Percentiles rank a stretch among this genome's conserved stretches.
These are phyloP conservation scores for Limosa lapponica DNA, from an alignment of 2,797 vertebrate genomes.

Conservation along the genomic window DNA sequence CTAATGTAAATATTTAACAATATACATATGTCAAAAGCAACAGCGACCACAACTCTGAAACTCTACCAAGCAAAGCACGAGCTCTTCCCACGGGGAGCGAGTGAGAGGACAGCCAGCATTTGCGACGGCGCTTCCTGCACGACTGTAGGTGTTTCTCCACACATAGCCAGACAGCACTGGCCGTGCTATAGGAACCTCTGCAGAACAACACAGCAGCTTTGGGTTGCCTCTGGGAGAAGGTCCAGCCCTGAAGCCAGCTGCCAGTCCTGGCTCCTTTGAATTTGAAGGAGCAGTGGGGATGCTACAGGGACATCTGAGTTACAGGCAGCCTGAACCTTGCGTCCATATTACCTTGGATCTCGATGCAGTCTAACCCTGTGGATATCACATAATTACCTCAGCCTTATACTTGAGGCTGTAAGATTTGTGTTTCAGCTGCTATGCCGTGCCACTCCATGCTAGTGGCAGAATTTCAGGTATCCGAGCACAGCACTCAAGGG, in stretches of 20 bases:
- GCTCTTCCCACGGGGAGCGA: not conserved
- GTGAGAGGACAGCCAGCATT: not conserved
- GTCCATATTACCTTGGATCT: not conserved
- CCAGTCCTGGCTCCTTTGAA: not conserved
- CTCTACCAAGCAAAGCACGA: constrained; percentile 15
- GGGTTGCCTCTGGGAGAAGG: not conserved
- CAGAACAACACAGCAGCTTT: not conserved
- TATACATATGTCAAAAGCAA: constrained; percentile 33
- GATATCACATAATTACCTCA: not conserved
- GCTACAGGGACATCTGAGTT: not conserved
- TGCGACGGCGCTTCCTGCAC: not conserved
- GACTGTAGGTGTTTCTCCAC: not conserved
- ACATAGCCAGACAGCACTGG: not conserved
- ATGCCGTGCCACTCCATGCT: not conserved
- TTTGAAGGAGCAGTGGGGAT: not conserved
- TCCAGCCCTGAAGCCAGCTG: not conserved
- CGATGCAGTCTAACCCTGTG: not conserved
- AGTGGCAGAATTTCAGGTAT: not conserved
- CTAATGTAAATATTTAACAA: constrained; percentile 40
- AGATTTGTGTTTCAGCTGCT: not conserved
- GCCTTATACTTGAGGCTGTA: not conserved
- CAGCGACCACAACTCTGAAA: not conserved
- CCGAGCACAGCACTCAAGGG: not conserved
- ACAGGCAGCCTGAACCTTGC: not conserved
- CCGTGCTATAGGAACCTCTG: not conserved